Evolutionary conservation across 2,888 invertebrate species (phyloP).

Genomic region (Deilephila elpenor): DNA sequence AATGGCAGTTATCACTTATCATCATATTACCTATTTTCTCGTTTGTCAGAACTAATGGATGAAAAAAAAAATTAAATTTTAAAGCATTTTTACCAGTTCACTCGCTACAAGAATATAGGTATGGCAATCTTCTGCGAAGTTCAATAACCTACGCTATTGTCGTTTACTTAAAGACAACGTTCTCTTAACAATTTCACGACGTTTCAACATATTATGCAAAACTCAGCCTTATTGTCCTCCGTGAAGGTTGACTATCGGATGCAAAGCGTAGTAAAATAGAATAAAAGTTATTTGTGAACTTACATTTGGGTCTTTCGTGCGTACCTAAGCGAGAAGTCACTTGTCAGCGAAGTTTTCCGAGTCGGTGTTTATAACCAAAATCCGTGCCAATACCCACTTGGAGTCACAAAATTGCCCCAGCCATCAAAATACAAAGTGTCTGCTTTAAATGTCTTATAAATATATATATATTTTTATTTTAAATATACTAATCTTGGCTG

Average conservation of each 20-base stretch:
- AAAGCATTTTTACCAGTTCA: not conserved
- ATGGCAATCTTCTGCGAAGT: slow-evolving; percentile 1
- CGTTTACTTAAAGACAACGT: slow-evolving; percentile 21
- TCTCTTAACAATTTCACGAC: not conserved
- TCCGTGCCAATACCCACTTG: slow-evolving; percentile 30
- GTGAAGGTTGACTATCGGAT: not conserved
- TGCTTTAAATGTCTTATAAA: too few species aligned
- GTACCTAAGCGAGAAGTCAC: slow-evolving; percentile 30
- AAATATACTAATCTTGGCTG: not conserved
- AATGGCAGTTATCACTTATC: too few species aligned
- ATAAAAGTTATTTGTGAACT: slow-evolving; percentile 32
- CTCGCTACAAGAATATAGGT: not conserved
- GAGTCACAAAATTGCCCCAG: not conserved
- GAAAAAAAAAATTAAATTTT: too few species aligned
- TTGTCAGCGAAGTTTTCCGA: slow-evolving; percentile 38
- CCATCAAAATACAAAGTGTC: not conserved
- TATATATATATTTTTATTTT: not conserved
- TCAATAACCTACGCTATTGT: slow-evolving; percentile 26
- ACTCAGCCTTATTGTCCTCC: not conserved
- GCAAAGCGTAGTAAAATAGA: not conserved
- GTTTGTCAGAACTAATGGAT: too few species aligned
- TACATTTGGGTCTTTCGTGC: slow-evolving; percentile 32
- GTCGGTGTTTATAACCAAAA: slow-evolving; percentile 43
- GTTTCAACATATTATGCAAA: not conserved
- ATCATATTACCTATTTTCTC: too few species aligned